Conservation (phyloP, 2,113 vertebrate species). For the Orycteropus afer region DNA sequence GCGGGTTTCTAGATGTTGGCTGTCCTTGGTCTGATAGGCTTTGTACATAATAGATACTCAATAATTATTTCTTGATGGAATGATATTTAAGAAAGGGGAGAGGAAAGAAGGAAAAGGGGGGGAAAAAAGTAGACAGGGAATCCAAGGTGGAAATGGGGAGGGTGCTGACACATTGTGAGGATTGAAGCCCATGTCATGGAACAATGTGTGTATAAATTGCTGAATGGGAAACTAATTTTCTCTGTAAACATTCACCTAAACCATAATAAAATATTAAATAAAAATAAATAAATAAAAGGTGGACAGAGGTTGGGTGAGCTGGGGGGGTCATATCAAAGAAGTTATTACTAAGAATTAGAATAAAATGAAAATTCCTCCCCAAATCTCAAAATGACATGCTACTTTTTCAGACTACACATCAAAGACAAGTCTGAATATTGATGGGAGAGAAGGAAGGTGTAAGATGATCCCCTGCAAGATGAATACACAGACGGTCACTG, state of each 20-base stretch:
- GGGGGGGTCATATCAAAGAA: not conserved
- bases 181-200: not conserved
- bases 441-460: not conserved
- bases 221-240: too few species aligned
- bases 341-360: not conserved
- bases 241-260: not conserved
- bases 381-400: not conserved
- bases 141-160: not conserved
- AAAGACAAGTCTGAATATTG: not conserved
- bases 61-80: not conserved
- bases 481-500: not conserved
- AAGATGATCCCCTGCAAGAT: not conserved
- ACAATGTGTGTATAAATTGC: too few species aligned
- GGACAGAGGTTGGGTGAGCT: not conserved
- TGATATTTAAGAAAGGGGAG: not conserved
- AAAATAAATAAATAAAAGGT: not conserved
- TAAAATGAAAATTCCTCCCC: not conserved
- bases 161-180: not conserved
- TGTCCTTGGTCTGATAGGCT: constrained; percentile 1
- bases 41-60: not conserved
- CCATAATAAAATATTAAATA: too few species aligned
- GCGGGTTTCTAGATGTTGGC: not conserved
- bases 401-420: not conserved
- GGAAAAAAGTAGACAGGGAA: not conserved
- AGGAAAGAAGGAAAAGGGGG: not conserved